Evolutionary conservation across 2,797 vertebrate species (phyloP).

Genomic region (Darevskia nairensis): DNA sequence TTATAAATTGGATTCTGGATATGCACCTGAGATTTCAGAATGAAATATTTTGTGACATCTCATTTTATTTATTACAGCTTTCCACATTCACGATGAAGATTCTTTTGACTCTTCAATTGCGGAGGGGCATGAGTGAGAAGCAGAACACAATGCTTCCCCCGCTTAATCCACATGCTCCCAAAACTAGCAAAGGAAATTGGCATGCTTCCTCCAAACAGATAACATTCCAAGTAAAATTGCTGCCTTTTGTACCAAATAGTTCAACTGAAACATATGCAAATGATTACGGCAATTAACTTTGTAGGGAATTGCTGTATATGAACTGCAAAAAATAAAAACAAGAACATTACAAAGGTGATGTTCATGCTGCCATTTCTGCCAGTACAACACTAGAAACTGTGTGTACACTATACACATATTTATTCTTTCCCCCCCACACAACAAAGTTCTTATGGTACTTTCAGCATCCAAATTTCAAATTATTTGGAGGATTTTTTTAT

Average conservation of each 20-base stretch:
- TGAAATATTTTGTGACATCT: conserved; percentile 42
- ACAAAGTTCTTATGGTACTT: background rate
- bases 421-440: background rate
- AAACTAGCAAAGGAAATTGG: conserved; percentile 22
- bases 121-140: background rate
- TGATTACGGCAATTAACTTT: background rate
- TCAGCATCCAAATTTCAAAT: background rate
- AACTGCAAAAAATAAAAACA: background rate
- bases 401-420: background rate
- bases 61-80: conserved; percentile 13
- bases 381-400: background rate
- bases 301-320: conserved; percentile 4
- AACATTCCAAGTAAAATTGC: conserved; percentile 38
- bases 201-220: conserved; percentile 24
- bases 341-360: background rate
- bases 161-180: background rate
- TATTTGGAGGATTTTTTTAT: background rate
- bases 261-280: conserved; percentile 31
- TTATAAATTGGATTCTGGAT: conserved; percentile 42
- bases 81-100: background rate
- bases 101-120: background rate
- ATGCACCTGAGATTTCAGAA: conserved; percentile 41
- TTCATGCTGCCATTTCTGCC: background rate
- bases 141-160: background rate
- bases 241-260: conserved; percentile 43